Base-by-base conservation (phyloP, 2,888 invertebrate species). In the Eulithis prunata region DNA sequence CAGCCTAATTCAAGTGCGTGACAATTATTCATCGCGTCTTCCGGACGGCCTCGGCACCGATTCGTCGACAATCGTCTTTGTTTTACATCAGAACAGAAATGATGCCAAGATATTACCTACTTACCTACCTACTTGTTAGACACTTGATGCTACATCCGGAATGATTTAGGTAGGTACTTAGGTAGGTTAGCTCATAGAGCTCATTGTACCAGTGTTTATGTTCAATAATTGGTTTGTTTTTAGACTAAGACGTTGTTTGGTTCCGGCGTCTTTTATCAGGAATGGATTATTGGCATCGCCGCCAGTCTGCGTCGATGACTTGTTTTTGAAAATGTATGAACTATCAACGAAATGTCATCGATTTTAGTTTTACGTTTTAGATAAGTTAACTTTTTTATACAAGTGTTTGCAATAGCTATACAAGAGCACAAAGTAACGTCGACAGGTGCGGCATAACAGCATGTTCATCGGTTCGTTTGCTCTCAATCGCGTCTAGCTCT, bases 381-480 rank as follows among this genome's bases (percentile, higher is more conserved):
- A 32, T 32, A 32, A 32, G 32, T 11, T 41, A 5, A 10, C 41
- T 52, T 45, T 21, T 45, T 45, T 4, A 4, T 57, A 38, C 47
- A 60, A 68, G 59, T 65, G 54, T 58, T 61, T 58, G 63, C 32
- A 56, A 66, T 62, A 45, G 55, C 57, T 45, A 53, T n/a, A 57
- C 59, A 64, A 41, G 64, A 64, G 62, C 63, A 64, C 55, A 46
- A 46, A 60, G 56, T 57, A 47, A 54, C 52, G 80, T 75, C 81
- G 84, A 81, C 90, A 88, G 90, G 88, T 88, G 88, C 79, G 80
- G 78, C 78, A 78, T 80, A 83, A 79, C 81, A 70, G 80, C 83
- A 79, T 83, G 74, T 76, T 79, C 79, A 79, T 78, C 82, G 91
- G 86, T 91, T 92, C 91, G 88, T 92, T 92, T 92, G 84, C 78